Percentiles rank a stretch among this genome's conserved stretches.
Conservation (phyloP, 2,888 invertebrate species). For the Phyto melanocephala region DNA sequence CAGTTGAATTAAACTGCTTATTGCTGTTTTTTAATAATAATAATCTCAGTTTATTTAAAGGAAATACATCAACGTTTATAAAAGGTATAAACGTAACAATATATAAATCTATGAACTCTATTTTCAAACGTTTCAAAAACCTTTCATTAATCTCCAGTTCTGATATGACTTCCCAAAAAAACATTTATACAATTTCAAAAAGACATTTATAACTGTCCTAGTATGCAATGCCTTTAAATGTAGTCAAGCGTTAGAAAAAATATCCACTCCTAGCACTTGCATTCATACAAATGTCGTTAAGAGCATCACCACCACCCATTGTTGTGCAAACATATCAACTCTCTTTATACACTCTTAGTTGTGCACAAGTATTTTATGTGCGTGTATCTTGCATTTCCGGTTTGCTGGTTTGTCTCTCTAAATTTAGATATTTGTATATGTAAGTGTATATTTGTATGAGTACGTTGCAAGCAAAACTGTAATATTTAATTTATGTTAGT, state of each 20-base stretch:
- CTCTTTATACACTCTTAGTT: background rate
- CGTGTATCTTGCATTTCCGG: constrained; percentile 51
- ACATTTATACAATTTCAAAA: background rate
- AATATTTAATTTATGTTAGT: constrained; percentile 37
- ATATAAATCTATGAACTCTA: too few relatives aligned
- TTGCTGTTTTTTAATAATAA: too few relatives aligned
- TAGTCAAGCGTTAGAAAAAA: constrained; percentile 18
- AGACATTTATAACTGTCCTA: background rate
- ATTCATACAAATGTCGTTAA: background rate
- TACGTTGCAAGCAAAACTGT: constrained; percentile 16
- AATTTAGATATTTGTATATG: constrained; percentile 7
- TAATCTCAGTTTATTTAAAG: too few relatives aligned
- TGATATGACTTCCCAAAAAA: background rate
- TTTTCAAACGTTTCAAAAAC: too few relatives aligned
- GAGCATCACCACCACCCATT: constrained; percentile 3
- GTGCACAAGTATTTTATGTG: constrained; percentile 16
- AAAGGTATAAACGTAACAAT: too few relatives aligned
- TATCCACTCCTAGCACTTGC: background rate
- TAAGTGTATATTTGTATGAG: background rate
- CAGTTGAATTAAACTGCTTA: too few relatives aligned
- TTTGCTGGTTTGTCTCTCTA: constrained; percentile 36
- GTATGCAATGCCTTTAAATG: background rate
- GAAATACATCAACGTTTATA: too few relatives aligned
- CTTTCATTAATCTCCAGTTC: background rate
- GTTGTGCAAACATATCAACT: background rate